Evolutionary conservation across 2,113 vertebrate genomes (phyloP).

Genomic region (Crypturellus undulatus): DNA sequence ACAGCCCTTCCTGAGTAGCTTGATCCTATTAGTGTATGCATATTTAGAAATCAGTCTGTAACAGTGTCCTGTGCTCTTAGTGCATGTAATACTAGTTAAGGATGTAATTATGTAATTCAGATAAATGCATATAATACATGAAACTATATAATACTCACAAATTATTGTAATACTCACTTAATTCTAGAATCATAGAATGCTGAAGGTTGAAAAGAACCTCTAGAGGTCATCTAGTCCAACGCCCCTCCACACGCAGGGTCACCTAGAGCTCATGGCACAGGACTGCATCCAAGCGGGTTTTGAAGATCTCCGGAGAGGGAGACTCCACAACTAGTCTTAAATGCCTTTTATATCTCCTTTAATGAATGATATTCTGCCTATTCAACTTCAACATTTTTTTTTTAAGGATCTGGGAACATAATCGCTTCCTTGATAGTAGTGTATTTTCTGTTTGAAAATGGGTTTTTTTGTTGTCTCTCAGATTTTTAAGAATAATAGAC

Average conservation of each 20-base stretch:
- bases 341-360: not conserved
- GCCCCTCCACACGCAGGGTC: too few species aligned
- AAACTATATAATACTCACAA: not conserved
- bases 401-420: not conserved
- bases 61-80: not conserved
- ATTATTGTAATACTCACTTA: not conserved
- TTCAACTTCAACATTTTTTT: not conserved
- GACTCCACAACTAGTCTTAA: not conserved
- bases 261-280: too few species aligned
- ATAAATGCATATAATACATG: not conserved
- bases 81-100: not conserved
- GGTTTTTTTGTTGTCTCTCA: not conserved
- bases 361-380: not conserved
- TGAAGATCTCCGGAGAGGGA: too few species aligned
- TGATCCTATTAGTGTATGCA: not conserved
- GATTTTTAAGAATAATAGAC: not conserved
- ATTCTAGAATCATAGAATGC: too few species aligned
- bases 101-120: not conserved
- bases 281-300: too few species aligned
- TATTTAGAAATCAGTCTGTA: not conserved
- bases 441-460: not conserved
- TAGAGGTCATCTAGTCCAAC: too few species aligned
- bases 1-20: not conserved
- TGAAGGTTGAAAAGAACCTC: too few species aligned
- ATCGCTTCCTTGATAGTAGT: not conserved